Percentiles rank a stretch among this genome's conserved stretches.
Evolutionary conservation across 2,113 vertebrate species (phyloP).

Genomic region (Sula dactylatra): DNA sequence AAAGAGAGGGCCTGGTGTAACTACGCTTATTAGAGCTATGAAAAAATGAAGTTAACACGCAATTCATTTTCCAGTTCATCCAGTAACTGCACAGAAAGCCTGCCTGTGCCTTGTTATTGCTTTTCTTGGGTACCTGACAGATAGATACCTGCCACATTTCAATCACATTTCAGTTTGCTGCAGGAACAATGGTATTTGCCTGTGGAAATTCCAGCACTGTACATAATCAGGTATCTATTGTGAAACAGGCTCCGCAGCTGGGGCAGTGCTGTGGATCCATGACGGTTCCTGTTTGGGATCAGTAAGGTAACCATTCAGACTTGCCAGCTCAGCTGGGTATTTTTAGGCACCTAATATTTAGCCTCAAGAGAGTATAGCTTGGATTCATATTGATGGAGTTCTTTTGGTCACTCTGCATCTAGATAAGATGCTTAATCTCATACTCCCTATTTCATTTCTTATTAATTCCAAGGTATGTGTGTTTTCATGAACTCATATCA

Average conservation of each 20-base stretch:
- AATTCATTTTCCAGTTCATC: neutral
- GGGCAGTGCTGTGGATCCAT: neutral
- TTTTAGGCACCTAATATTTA: neutral
- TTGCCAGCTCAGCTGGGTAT: neutral
- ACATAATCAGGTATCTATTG: neutral
- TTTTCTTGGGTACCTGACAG: neutral
- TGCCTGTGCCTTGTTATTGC: neutral
- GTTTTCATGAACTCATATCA: neutral
- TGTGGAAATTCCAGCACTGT: neutral
- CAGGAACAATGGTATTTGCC: neutral
- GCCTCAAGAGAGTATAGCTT: neutral
- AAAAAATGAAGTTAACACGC: neutral
- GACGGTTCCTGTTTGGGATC: neutral
- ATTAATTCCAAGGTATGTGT: neutral
- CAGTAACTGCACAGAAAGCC: neutral
- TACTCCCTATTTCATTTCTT: neutral
- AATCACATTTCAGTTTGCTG: neutral
- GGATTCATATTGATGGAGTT: neutral
- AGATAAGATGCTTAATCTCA: neutral
- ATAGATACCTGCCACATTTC: neutral
- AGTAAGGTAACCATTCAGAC: neutral
- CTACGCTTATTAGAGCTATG: neutral
- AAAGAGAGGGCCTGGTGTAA: neutral
- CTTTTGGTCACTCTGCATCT: neutral
- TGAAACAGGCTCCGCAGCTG: neutral